A percentile compares a stretch with the other conserved stretches of the same genome.
These are phyloP conservation scores for Sus scrofa DNA, from an alignment of 2,113 vertebrate species.

Conservation along the genomic window T2T-Sscrofa CM000826.6:114790001-114790500, in stretches of 20 bases:
- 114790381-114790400: not conserved
- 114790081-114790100: too few species aligned
- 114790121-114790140: too few species aligned
- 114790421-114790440: not conserved
- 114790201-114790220: not conserved
- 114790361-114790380: not conserved
- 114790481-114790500: not conserved
- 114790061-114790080: too few species aligned
- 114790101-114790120: too few species aligned
- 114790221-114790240: not conserved
- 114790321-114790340: not conserved
- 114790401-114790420: not conserved
- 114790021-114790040: too few species aligned
- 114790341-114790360: not conserved
- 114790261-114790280: not conserved
- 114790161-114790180: too few species aligned
- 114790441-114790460: not conserved
- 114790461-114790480: not conserved
- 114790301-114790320: accelerated
- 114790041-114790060: too few species aligned
- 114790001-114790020: too few species aligned
- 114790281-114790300: not conserved
- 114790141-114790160: too few species aligned
- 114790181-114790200: too few species aligned
- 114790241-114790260: not conserved